Conservation (phyloP, 2,113 vertebrate genomes). For the Cyrtonyx montezumae region DNA sequence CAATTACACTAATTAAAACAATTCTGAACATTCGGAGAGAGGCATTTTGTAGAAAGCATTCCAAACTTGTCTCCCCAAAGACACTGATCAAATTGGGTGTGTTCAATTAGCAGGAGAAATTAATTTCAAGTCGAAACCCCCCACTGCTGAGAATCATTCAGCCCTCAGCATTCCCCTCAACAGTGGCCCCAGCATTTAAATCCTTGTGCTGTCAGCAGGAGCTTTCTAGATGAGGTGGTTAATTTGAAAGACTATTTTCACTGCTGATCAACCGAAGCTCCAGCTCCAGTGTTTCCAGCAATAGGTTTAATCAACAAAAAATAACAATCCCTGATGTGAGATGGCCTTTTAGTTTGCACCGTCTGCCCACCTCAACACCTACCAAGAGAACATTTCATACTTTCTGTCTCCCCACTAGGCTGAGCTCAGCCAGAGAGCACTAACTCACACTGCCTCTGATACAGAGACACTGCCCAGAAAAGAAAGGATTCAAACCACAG, state of each 20-base stretch:
- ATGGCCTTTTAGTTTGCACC: not conserved
- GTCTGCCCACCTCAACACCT: not conserved
- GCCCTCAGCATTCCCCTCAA: not conserved
- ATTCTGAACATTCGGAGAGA: not conserved
- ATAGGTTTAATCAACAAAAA: not conserved
- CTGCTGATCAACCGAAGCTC: not conserved
- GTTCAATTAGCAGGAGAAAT: conserved; percentile 30
- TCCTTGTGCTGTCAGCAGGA: conserved; percentile 3
- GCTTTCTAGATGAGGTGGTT: not conserved
- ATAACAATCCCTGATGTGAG: not conserved
- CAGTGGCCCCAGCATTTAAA: not conserved
- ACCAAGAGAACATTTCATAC: not conserved
- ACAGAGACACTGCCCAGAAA: not conserved
- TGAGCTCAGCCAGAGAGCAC: not conserved
- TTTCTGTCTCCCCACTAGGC: not conserved
- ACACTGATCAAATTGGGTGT: conserved; percentile 29
- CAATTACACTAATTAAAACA: conserved; percentile 55
- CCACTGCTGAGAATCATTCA: conserved; percentile 29
- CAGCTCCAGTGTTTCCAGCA: not conserved
- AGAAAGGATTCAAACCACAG: not conserved
- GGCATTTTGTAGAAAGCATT: not conserved
- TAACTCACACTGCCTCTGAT: not conserved
- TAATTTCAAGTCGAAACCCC: conserved; percentile 44
- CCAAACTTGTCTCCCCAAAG: not conserved
- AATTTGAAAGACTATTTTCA: conserved; percentile 32